Base-by-base conservation (phyloP, 2,888 invertebrate genomes). In the Mythimna pallens region DNA sequence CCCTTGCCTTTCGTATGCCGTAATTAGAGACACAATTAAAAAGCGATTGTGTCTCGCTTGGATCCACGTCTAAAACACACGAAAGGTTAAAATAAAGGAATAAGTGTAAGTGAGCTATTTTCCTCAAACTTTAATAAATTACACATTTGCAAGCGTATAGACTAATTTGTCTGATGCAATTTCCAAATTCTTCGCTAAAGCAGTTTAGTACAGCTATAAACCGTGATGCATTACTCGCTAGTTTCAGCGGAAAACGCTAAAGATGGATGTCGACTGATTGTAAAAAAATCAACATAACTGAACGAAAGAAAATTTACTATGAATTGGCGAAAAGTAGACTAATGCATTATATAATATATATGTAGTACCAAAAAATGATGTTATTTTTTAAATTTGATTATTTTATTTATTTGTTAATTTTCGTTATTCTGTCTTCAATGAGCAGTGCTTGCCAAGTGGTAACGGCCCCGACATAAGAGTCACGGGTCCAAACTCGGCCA, bases 201-300 rank as follows among this genome's bases (percentile, higher is more conserved):
- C n/a, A 70, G 70, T 59, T 70, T 30, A 58, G 36, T 47, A 2
- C 12, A 50, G 52, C 65, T 36, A 65, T 65, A 62, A 65, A 47
- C 17, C 20, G 14, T 57, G 57, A 65, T 65, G 52, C 22, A 76
- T 65, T 65, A 54, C 78, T 36, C 14, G 54, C 78, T 70, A 62
- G 25, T 34, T 52, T n/a, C 55, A 70, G 61, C 40, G 14, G 17
- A 34, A 65, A 36, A 9, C 30, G 14, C 22, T 61, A 12, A 50
- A 70, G 20, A 65, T 62, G 30, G 52, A 78, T 71, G 34, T 43
- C 20, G 3, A 47, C 43, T 58, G 52, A 43, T 58, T 65, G 40
- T 36, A 20, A 20, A 65, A 30, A 73, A n/a, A 25, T 3, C 10
- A 17, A 57, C 25, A 4, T 65, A 22, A 36, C 34, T 34, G 10